A percentile compares a stretch with the other conserved stretches of the same genome.
These are phyloP conservation scores for Stichodactyla mertensii DNA, from an alignment of 64 coral and sea anemone species.

Conservation along the genomic window DNA sequence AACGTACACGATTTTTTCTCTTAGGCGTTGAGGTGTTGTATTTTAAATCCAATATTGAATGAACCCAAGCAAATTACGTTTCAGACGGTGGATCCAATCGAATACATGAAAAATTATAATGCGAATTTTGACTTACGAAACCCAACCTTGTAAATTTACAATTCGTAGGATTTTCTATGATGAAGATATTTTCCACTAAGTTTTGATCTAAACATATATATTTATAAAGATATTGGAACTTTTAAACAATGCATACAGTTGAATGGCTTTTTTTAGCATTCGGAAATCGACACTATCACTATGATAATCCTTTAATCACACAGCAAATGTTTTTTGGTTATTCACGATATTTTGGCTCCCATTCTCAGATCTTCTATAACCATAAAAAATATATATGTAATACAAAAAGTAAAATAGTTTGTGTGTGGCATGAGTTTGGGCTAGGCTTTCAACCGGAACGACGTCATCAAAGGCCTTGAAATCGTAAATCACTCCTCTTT, in stretches of 20 bases:
- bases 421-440: background rate
- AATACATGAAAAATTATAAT: background rate
- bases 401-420: background rate
- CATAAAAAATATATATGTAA: background rate
- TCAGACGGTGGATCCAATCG: background rate
- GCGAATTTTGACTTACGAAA: background rate
- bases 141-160: background rate
- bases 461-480: background rate
- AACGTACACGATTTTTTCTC: background rate
- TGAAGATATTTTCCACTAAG: background rate
- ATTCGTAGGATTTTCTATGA: background rate
- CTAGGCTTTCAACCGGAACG: constrained; percentile 3
- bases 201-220: background rate
- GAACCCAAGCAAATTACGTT: background rate
- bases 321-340: background rate
- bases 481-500: background rate
- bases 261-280: constrained; percentile 2
- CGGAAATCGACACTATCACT: background rate
- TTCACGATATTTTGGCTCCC: background rate
- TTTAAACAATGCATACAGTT: background rate
- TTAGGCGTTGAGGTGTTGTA: background rate
- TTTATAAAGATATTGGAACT: background rate
- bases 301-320: background rate
- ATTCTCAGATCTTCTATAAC: background rate
- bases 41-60: background rate